A percentile compares a stretch with the other conserved stretches of the same genome.
Conservation (phyloP, 2,888 invertebrate genomes). For the Lithophane socia region DNA sequence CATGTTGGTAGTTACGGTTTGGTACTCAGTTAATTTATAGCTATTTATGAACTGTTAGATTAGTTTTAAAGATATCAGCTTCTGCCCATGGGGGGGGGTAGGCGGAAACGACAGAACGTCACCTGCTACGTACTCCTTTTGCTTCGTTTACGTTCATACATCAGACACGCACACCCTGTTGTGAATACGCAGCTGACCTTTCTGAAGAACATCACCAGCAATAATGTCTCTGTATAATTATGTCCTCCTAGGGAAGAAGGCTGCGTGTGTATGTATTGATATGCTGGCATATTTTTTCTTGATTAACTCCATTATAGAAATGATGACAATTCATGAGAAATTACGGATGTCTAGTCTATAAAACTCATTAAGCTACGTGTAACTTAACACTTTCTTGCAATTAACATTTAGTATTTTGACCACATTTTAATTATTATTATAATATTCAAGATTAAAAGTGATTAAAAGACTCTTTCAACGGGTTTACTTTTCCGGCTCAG, state of each 20-base stretch:
- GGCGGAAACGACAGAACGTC: not conserved
- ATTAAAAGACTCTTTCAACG: constrained; percentile 40
- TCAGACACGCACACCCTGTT: not conserved
- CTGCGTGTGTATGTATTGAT: not conserved
- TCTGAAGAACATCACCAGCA: not conserved
- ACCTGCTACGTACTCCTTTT: not conserved
- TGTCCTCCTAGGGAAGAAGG: not conserved
- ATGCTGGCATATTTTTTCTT: not conserved
- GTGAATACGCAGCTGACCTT: not conserved
- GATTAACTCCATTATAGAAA: not conserved
- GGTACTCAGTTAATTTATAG: not conserved
- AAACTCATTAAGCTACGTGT: constrained; percentile 11
- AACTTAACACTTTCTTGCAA: constrained; percentile 30
- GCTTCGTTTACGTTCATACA: not conserved
- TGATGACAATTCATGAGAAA: constrained; percentile 8
- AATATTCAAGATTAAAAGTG: constrained; percentile 8
- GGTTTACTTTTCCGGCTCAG: constrained; percentile 28
- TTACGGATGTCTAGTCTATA: constrained; percentile 19
- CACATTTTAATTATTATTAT: constrained; percentile 21
- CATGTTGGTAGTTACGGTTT: too few relatives aligned
- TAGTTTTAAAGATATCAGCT: not conserved
- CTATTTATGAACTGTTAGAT: not conserved
- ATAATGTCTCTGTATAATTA: not conserved
- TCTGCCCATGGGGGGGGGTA: not conserved
- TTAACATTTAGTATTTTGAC: not conserved